Evolutionary conservation across 2,797 vertebrate species (phyloP).

Genomic region (Danio tinwini): DNA sequence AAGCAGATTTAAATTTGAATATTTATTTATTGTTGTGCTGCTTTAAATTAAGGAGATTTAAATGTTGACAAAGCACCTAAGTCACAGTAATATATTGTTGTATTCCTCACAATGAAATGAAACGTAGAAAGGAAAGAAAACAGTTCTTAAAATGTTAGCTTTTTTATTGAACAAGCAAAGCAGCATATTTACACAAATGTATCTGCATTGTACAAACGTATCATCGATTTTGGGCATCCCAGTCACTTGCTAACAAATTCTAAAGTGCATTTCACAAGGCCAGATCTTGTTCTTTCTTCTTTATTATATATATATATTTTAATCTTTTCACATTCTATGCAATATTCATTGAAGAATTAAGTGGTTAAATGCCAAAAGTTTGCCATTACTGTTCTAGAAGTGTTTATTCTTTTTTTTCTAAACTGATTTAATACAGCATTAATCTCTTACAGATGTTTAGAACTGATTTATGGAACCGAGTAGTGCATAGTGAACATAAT

Average conservation of each 20-base stretch:
- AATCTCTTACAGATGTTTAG: constrained; percentile 17
- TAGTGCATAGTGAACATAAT: constrained; percentile 33
- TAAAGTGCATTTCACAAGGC: constrained; percentile 64
- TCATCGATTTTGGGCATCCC: constrained; percentile 33
- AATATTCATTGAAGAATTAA: constrained; percentile 22
- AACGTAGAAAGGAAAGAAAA: neutral
- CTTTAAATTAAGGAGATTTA: too few species aligned
- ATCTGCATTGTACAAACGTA: constrained; percentile 46
- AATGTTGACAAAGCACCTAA: too few species aligned
- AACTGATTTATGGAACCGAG: constrained; percentile 5
- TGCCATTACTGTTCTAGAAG: constrained; percentile 4
- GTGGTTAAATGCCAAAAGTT: constrained; percentile 24
- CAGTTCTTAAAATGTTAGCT: constrained; percentile 15
- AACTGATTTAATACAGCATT: neutral
- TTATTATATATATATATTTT: neutral
- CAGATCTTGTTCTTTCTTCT: constrained; percentile 36
- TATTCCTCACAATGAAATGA: neutral
- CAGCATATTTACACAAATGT: constrained; percentile 77
- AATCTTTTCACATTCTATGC: constrained; percentile 31
- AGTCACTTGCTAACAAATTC: constrained; percentile 49
- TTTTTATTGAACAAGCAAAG: constrained; percentile 79
- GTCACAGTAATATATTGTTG: neutral
- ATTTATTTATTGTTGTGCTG: too few species aligned
- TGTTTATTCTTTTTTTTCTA: neutral
- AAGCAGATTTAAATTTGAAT: too few species aligned